These are phyloP conservation scores for Aplochiton taeniatus DNA, from an alignment of 2,797 vertebrate species.

Conservation along the genomic window DNA sequence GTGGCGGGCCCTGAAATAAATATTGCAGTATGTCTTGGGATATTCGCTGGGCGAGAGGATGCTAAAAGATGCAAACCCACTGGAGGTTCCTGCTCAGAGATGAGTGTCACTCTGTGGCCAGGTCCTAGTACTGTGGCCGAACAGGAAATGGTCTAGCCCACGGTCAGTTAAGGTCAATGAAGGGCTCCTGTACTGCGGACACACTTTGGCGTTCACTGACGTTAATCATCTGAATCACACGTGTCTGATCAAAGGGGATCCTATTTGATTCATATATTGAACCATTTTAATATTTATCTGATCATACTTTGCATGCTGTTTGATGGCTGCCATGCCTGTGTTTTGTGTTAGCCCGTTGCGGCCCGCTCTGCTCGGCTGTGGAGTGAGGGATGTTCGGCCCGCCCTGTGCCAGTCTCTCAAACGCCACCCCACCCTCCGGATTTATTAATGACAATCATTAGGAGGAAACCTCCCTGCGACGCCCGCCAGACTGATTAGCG, in stretches of 20 bases:
- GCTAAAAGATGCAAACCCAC: constrained; percentile 57
- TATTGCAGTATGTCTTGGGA: constrained; percentile 71
- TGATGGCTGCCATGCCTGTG: too few relatives aligned
- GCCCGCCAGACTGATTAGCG: constrained; percentile 77
- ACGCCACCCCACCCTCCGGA: constrained; percentile 65
- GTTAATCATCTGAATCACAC: too few relatives aligned
- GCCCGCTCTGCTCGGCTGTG: constrained; percentile 55
- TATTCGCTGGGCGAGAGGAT: constrained; percentile 55
- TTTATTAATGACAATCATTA: constrained; percentile 83
- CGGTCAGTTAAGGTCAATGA: too few relatives aligned
- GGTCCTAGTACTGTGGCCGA: too few relatives aligned
- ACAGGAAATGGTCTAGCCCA: constrained; percentile 2
- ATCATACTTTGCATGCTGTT: not conserved
- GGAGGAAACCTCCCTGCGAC: constrained; percentile 74
- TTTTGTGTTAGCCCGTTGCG: constrained; percentile 17
- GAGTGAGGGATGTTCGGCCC: constrained; percentile 68
- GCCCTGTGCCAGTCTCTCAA: constrained; percentile 72
- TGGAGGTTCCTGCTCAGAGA: constrained; percentile 48
- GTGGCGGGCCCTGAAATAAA: constrained; percentile 72
- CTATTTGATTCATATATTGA: not conserved
- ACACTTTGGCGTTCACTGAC: too few relatives aligned
- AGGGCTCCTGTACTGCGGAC: not conserved
- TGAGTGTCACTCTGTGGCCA: constrained; percentile 28
- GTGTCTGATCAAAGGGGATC: too few relatives aligned
- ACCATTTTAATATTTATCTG: too few relatives aligned